Evolutionary conservation across 2,113 vertebrate species (phyloP).

Genomic region (Ciconia maguari): DNA sequence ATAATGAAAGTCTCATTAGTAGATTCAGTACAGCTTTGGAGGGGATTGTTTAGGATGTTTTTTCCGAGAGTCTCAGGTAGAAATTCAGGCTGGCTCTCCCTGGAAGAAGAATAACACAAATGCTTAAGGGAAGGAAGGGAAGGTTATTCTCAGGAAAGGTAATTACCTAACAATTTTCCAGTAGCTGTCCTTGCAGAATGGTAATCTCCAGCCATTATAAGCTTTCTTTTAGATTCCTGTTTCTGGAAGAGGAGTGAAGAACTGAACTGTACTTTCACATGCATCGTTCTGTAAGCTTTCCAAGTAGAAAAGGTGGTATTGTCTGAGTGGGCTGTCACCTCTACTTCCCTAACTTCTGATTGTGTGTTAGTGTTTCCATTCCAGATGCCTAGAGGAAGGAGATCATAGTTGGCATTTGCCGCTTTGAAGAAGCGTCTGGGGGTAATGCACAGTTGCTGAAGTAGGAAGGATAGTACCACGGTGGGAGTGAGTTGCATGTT

Average conservation of each 20-base stretch:
- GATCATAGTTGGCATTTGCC: neutral
- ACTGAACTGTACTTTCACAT: neutral
- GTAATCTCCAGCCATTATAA: neutral
- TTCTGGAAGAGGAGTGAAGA: neutral
- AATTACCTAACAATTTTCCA: neutral
- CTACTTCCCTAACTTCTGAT: neutral
- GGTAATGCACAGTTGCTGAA: neutral
- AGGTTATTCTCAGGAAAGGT: neutral
- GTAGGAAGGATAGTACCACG: neutral
- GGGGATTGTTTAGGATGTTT: neutral
- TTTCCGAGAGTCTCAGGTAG: neutral
- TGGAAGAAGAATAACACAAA: neutral
- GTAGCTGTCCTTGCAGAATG: neutral
- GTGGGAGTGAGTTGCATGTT: neutral
- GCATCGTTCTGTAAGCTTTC: neutral
- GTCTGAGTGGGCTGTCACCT: neutral
- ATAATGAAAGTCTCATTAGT: neutral
- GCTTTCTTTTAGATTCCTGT: neutral
- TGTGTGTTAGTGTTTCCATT: fast-evolving
- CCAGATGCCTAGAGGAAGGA: neutral
- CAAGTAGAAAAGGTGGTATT: neutral
- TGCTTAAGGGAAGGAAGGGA: neutral
- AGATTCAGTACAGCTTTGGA: neutral
- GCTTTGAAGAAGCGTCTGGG: neutral
- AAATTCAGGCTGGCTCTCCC: fast-evolving